Conservation (phyloP, 2,888 invertebrate species). For the Morpho achilles region DNA sequence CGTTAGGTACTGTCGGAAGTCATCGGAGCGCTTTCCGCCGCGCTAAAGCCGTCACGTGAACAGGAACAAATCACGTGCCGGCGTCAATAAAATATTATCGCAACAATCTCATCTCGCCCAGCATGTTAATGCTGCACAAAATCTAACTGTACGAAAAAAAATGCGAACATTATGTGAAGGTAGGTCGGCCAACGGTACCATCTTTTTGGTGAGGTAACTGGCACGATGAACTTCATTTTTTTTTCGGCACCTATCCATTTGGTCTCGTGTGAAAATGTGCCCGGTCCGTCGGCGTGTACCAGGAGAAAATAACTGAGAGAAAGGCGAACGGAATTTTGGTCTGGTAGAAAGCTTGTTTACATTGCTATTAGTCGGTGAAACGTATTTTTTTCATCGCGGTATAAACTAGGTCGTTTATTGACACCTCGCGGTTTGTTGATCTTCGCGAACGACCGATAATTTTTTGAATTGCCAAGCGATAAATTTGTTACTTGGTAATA, state of each 20-base stretch:
- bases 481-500: too few species aligned
- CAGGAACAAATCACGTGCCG: conserved; percentile 1
- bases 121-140: conserved; percentile 67
- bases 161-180: conserved; percentile 68
- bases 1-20: background rate
- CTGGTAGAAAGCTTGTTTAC: conserved; percentile 47
- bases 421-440: conserved; percentile 8
- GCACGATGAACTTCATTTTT: conserved; percentile 52
- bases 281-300: conserved; percentile 42
- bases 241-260: conserved; percentile 52
- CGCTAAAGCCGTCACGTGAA: background rate
- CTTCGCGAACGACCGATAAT: background rate
- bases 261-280: conserved; percentile 60
- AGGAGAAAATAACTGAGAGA: conserved; percentile 66
- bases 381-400: conserved; percentile 11
- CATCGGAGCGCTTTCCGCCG: background rate
- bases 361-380: conserved; percentile 36
- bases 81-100: conserved; percentile 40
- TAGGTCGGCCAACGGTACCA: conserved; percentile 75
- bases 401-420: conserved; percentile 24
- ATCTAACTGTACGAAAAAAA: conserved; percentile 69
- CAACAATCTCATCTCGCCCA: conserved; percentile 53
- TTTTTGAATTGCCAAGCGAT: too few species aligned
- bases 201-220: conserved; percentile 47
- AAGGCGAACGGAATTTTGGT: conserved; percentile 52